Conservation (phyloP, 92 coral and sea anemone species). For the Phenganax stokvisi region DNA sequence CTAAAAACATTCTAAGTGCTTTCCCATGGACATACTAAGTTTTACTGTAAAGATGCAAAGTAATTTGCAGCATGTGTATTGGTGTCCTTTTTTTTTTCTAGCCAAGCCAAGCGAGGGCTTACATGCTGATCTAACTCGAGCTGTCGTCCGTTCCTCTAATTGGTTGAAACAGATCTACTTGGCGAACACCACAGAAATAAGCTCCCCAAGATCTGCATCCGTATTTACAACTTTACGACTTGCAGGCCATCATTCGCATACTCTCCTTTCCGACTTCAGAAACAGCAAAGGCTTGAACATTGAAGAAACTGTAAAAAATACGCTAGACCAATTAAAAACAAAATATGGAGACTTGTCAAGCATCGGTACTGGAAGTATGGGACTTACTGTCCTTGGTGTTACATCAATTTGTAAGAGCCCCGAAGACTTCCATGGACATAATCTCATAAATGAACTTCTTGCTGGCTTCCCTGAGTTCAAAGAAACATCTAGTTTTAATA, state of each 20-base stretch:
- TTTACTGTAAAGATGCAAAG: no score
- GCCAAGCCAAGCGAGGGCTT: not conserved
- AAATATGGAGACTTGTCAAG: constrained; percentile 13
- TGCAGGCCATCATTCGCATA: constrained; percentile 9
- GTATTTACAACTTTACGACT: constrained; percentile 16
- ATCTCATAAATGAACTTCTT: constrained; percentile 47
- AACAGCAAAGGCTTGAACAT: not conserved
- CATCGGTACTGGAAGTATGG: not conserved
- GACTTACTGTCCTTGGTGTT: constrained; percentile 39
- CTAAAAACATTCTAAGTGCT: no score
- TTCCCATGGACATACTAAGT: no score
- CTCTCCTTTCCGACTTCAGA: constrained; percentile 2
- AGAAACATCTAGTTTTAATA: constrained; percentile 34
- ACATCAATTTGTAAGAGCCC: constrained; percentile 64
- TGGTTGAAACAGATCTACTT: constrained; percentile 53
- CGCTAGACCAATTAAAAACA: not conserved
- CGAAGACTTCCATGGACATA: constrained; percentile 38
- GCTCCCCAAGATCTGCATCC: not conserved
- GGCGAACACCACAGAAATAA: constrained; percentile 19
- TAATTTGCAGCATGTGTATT: no score
- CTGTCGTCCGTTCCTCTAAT: constrained; percentile 68
- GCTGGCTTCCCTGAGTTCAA: constrained; percentile 48
- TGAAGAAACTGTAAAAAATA: constrained; percentile 14
- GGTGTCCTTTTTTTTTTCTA: not conserved
- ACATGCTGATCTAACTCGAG: constrained; percentile 65